Conservation (phyloP, 2,113 vertebrate species). For the Ascaphus truei region DNA sequence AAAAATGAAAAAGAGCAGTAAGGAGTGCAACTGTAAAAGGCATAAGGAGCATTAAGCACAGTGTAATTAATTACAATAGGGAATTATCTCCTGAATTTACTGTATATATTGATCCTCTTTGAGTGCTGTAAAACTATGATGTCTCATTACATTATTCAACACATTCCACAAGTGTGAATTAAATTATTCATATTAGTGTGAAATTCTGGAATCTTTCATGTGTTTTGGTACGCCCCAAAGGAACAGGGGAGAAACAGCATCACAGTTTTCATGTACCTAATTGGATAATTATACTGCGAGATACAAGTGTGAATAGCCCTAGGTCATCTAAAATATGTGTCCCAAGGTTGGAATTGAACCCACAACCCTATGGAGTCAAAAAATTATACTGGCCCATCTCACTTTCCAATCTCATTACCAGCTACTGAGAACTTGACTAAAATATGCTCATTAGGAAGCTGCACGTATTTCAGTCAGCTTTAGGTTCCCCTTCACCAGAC, state of each 20-base stretch:
- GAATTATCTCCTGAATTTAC: not conserved
- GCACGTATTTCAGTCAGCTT: not conserved
- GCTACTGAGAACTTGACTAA: not conserved
- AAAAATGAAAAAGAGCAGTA: no score
- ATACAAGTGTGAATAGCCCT: no score
- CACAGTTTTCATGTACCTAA: no score
- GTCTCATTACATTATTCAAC: not conserved
- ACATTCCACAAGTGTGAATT: not conserved
- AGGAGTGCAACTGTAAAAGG: not conserved
- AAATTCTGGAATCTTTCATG: not conserved
- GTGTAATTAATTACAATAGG: conserved; percentile 14
- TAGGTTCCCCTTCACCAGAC: no score
- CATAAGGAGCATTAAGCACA: not conserved
- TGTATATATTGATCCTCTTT: not conserved
- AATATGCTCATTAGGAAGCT: not conserved
- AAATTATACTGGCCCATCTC: no score
- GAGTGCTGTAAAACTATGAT: not conserved
- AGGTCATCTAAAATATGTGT: no score
- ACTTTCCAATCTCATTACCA: no score
- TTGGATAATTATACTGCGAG: no score
- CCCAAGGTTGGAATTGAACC: no score
- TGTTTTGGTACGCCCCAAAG: not conserved
- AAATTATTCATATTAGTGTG: not conserved
- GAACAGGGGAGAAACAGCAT: not conserved
- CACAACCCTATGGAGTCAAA: no score